Conservation (phyloP, 2,113 vertebrate genomes). For the Sinocyclocheilus grahami region DNA sequence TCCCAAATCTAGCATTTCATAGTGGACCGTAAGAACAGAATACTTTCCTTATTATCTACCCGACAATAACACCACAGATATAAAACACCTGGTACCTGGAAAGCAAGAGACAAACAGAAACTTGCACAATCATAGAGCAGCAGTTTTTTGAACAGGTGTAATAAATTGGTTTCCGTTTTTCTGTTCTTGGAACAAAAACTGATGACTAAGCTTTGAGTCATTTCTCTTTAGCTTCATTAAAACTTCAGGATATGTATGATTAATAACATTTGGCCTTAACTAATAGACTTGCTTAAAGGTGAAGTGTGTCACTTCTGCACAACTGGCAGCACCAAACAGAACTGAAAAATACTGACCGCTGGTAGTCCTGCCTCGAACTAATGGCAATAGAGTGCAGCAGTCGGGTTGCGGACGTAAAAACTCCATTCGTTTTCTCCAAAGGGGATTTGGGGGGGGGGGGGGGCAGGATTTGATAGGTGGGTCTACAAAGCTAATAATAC, state of each 20-base stretch:
- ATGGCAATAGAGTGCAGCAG: too few relatives aligned
- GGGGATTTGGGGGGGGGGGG: too few relatives aligned
- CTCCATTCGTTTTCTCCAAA: too few relatives aligned
- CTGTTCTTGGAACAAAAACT: neutral
- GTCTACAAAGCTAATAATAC: constrained; percentile 42
- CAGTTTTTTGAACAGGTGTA: neutral
- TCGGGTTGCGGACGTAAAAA: too few relatives aligned
- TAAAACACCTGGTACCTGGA: constrained; percentile 26
- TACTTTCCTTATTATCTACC: constrained; percentile 9
- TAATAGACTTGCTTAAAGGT: neutral
- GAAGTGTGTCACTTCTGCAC: neutral
- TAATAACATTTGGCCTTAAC: neutral
- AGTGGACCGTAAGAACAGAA: neutral
- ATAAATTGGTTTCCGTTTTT: constrained; percentile 5
- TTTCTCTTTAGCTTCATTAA: neutral
- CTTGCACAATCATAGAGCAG: neutral
- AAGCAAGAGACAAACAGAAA: constrained; percentile 27
- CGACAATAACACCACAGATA: constrained; percentile 1
- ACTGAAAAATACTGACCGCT: too few relatives aligned
- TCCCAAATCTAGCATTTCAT: neutral
- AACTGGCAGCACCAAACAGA: neutral
- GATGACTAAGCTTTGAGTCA: neutral
- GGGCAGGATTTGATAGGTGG: constrained; percentile 43
- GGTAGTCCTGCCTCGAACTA: too few relatives aligned
- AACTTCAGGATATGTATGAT: neutral